Evolutionary conservation across 2,113 vertebrate genomes (phyloP), one percentile per base, ranked within the genome.

Genomic region (Eretmochelys imbricata): DNA sequence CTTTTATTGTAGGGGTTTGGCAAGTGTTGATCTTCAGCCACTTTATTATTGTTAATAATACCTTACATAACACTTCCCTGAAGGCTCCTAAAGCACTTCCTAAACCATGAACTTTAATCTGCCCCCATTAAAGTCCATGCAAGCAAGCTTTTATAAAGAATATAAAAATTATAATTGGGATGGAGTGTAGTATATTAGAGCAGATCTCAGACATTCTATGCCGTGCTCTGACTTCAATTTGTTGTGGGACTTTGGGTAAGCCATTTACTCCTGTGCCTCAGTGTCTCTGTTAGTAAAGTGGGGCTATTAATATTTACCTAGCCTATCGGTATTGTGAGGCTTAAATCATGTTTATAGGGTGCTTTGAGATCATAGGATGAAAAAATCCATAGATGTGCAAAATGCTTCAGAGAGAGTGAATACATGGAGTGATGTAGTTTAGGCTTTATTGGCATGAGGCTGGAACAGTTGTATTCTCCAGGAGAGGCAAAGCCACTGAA

Each of bases 121-220:
- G n/a, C 4, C 35, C 65, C n/a, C 16, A 69, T 35, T 65, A 35
- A 69, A 69, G 65, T 69, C 35, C 35, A 69, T 69, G 16, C 4
- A 69, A 76, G 11, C 38, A 46, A 76, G 24, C 6, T 22, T 76
- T 27, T 53, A 20, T 79, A 49, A 88, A 84, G 11, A 14, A 53
- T 0, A 0, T 19, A 1, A 55, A 29, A 82, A 76, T 6, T 80
- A 78, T 3, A 82, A 95, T 35, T 20, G 31, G 4, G 16, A 14
- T 42, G 7, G 9, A 20, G 1, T 75, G 3, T 42, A 42, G 6
- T 5, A 2, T 12, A 22, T 6, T 55, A 29, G 49, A 83, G 10
- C 53, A 1, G 6, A 2, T 5, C 10, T 22, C 55, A 87, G 51
- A 62, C 20, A 59, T 83, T 84, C 82, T 54, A 3, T 29, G 89